phyloP scores from a whole-genome alignment of 2,113 vertebrate genomes.

The Isichthys henryi region DNA sequence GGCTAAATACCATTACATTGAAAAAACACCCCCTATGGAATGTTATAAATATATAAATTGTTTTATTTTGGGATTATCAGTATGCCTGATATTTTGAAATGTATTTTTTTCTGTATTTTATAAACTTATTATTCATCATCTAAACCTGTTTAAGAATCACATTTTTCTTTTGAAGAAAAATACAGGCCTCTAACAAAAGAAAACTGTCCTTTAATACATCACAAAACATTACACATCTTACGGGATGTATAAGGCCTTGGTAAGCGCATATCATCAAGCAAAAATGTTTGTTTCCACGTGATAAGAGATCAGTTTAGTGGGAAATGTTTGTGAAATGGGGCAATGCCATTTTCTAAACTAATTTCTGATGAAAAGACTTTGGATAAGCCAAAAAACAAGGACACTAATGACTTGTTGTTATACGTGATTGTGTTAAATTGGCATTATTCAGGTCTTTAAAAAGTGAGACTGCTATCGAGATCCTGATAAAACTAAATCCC shows the following conservation, averaged over 20 bases:
- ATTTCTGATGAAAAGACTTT: constrained; percentile 43
- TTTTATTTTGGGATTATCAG: neutral
- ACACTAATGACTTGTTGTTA: neutral
- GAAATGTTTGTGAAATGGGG: constrained; percentile 46
- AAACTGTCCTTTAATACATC: neutral
- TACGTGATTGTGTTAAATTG: neutral
- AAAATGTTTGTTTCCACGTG: constrained; percentile 58
- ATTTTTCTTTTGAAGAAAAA: neutral
- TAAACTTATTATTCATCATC: neutral
- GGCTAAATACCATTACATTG: neutral
- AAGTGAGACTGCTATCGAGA: neutral
- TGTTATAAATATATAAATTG: neutral
- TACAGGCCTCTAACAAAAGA: neutral
- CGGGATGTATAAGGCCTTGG: neutral
- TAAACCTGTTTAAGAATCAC: neutral
- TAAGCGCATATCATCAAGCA: constrained; percentile 40
- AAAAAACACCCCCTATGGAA: neutral
- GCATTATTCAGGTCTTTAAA: neutral
- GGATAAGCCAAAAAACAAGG: constrained; percentile 20
- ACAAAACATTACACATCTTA: neutral
- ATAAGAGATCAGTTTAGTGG: constrained; percentile 54
- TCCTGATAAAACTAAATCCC: neutral
- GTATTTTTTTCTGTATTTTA: neutral
- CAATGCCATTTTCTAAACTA: constrained; percentile 40
- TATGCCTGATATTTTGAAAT: neutral